A percentile compares a stretch with the other conserved stretches of the same genome.
phyloP scores from a whole-genome alignment of 2,797 vertebrate species.

The Karalla daura region DNA sequence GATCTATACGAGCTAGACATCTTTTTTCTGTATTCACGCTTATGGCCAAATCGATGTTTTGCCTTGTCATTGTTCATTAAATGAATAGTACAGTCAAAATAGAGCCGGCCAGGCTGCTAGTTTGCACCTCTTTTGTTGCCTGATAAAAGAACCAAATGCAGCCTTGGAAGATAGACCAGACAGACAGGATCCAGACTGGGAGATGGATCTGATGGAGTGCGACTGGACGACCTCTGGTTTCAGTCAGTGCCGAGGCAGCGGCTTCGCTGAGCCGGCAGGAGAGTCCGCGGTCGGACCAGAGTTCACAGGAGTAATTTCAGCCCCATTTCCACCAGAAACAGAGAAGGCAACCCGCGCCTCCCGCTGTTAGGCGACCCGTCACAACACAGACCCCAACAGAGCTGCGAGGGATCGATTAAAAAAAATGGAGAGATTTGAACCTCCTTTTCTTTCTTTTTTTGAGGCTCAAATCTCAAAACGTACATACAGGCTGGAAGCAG shows the following conservation, averaged over 20 bases:
- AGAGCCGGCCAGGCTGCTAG: neutral
- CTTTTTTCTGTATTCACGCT: too few relatives aligned
- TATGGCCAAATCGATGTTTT: too few relatives aligned
- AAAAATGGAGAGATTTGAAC: neutral
- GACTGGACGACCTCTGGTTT: slow-evolving; percentile 8
- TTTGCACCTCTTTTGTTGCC: neutral
- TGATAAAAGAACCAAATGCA: neutral
- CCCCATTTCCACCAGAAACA: slow-evolving; percentile 57
- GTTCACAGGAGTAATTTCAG: slow-evolving; percentile 65
- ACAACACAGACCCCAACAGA: slow-evolving; percentile 38
- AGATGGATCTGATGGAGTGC: slow-evolving; percentile 4
- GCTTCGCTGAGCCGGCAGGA: slow-evolving; percentile 14
- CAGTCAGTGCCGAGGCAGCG: slow-evolving; percentile 4
- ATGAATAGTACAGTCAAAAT: neutral
- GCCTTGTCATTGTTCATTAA: neutral
- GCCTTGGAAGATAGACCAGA: neutral
- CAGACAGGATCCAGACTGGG: neutral
- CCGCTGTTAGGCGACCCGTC: slow-evolving; percentile 33
- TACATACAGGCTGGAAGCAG: slow-evolving; percentile 1
- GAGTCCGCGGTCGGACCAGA: slow-evolving; percentile 9
- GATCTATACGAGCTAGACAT: too few relatives aligned
- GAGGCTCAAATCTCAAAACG: neutral
- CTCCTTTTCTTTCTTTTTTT: slow-evolving; percentile 13
- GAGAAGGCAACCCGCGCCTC: slow-evolving; percentile 50
- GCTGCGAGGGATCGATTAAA: slow-evolving; percentile 51